Evolutionary conservation across 2,888 invertebrate genomes (phyloP), one percentile per base, ranked within the genome.

Genomic region (Desoria tigrina): DNA sequence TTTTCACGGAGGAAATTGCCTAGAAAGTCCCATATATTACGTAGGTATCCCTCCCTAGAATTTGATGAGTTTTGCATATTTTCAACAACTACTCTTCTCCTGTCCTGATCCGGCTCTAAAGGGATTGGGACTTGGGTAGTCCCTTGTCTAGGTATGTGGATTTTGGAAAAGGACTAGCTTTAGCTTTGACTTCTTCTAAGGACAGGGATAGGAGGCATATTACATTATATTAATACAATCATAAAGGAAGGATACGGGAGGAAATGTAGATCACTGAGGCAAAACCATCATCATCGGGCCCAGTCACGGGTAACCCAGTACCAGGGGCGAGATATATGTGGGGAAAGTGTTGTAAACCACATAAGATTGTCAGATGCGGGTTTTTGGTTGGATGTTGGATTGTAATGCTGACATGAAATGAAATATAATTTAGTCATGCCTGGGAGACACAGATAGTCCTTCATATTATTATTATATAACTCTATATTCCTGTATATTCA

Each of bases 391-490:
- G 32, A 32, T 32, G 4, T 32, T 32, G 32, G 54, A 54, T 54
- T 54, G 54, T 54, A 28, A 54, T 54, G 54, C 27, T 54, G 54
- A 54, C 54, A 54, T 54, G 54, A 23, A 51, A 51, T 51, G 51
- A 54, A 54, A 54, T 54, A 54, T 54, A 54, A 54, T 54, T 54
- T 54, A 54, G 54, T 54, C 54, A 54, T 54, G 54, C 54, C 54
- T 54, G 54, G 27, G n/a, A 28, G 54, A 54, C 54, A 54, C 32
- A 54, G 54, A 54, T 54, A 54, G 54, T 18, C 4, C 32, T 32
- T 32, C 32, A 32, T 32, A 32, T 32, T 32, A 32, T 32, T 32
- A 32, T 32, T n/a, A n/a, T n/a, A n/a, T n/a, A n/a, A n/a, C n/a
- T n/a, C n/a, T n/a, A n/a, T n/a, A n/a, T n/a, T n/a, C n/a, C n/a